phyloP scores from a whole-genome alignment of 1,140 invertebrate species.

The Campoletis sonorensis region DNA sequence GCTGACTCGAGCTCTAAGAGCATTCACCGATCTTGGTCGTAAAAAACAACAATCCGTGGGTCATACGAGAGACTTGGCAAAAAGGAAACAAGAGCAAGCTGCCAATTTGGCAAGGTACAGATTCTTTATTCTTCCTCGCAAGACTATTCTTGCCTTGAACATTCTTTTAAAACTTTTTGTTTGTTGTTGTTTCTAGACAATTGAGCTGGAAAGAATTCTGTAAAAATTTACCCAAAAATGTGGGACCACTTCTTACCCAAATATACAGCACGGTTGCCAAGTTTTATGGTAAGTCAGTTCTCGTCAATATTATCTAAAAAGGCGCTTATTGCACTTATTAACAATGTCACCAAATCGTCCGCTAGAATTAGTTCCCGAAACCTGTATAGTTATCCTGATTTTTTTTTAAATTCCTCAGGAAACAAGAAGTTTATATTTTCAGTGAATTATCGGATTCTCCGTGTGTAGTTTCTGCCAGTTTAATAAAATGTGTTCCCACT shows the following conservation, averaged over 20 bases:
- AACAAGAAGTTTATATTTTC: too few relatives aligned
- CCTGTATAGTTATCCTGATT: too few relatives aligned
- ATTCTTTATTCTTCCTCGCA: not conserved
- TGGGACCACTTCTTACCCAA: slow-evolving; percentile 50
- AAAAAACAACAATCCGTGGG: slow-evolving; percentile 45
- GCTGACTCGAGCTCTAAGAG: slow-evolving; percentile 67
- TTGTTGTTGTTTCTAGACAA: slow-evolving; percentile 54
- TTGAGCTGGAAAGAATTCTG: slow-evolving; percentile 64
- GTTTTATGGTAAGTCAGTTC: slow-evolving; percentile 60
- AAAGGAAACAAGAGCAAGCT: slow-evolving; percentile 61
- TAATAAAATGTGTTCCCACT: too few relatives aligned
- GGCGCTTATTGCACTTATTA: too few relatives aligned
- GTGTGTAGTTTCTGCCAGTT: too few relatives aligned
- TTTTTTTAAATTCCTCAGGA: too few relatives aligned
- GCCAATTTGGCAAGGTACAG: slow-evolving; percentile 60
- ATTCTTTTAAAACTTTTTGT: not conserved
- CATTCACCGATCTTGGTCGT: slow-evolving; percentile 66
- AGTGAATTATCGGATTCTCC: too few relatives aligned
- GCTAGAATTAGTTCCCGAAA: too few relatives aligned
- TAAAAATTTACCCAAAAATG: slow-evolving; percentile 56
- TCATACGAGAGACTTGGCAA: slow-evolving; percentile 61
- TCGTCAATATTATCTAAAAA: slow-evolving; percentile 27
- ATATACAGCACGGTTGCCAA: slow-evolving; percentile 57
- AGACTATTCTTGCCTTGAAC: not conserved
- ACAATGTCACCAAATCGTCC: too few relatives aligned